A percentile compares a stretch with the other conserved stretches of the same genome.
Evolutionary conservation across 2,113 vertebrate genomes (phyloP).

Genomic region (Grantiella picta): DNA sequence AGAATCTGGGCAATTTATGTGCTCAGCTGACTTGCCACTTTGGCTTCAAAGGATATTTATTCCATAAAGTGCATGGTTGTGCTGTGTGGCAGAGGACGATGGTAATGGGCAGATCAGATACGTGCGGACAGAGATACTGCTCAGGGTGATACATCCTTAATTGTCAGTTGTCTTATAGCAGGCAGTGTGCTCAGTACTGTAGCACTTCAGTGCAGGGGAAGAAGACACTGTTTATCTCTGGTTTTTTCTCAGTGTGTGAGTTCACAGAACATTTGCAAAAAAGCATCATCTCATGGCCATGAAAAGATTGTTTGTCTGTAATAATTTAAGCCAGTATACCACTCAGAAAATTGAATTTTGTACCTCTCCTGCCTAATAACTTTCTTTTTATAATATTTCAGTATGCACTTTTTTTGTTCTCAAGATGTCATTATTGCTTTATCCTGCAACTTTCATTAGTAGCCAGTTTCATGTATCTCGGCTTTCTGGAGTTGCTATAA

Average conservation of each 20-base stretch:
- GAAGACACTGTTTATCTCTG: not conserved
- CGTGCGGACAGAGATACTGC: not conserved
- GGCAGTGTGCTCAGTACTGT: slow-evolving; percentile 22
- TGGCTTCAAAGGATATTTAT: slow-evolving; percentile 29
- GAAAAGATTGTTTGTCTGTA: not conserved
- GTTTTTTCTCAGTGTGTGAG: not conserved
- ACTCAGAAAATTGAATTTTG: not conserved
- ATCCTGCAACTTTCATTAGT: not conserved
- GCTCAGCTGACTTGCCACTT: slow-evolving; percentile 24
- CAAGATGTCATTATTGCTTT: not conserved
- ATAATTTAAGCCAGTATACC: not conserved
- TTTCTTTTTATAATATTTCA: not conserved
- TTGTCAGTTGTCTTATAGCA: not conserved
- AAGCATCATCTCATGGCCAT: not conserved
- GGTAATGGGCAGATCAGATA: not conserved
- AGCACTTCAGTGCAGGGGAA: slow-evolving; percentile 2
- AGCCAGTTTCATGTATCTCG: not conserved
- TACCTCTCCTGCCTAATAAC: not conserved
- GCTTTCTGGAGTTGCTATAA: not conserved
- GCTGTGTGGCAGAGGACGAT: not conserved
- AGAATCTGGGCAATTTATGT: slow-evolving; percentile 27
- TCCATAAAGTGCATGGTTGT: not conserved
- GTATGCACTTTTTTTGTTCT: not conserved
- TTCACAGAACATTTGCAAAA: slow-evolving; percentile 18
- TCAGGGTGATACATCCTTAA: slow-evolving; percentile 17